A percentile compares a stretch with the other conserved stretches of the same genome.
Evolutionary conservation across 2,113 vertebrate species (phyloP).

Genomic region (Halichoerus grypus): DNA sequence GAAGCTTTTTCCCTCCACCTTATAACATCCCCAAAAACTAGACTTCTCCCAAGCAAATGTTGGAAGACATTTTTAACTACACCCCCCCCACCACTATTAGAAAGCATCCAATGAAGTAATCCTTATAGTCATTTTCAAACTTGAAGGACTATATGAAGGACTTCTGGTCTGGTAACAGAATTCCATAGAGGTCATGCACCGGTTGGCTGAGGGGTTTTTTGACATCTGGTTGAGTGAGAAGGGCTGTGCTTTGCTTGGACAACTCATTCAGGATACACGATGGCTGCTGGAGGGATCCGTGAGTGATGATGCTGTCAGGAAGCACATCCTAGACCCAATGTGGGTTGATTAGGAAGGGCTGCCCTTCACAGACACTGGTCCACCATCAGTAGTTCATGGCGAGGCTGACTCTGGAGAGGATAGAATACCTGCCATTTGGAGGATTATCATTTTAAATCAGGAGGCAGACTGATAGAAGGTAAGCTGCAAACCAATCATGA

Average conservation of each 20-base stretch:
- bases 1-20: not conserved
- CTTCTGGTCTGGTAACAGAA: not conserved
- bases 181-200: not conserved
- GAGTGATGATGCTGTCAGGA: not conserved
- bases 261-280: not conserved
- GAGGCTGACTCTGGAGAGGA: not conserved
- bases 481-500: not conserved
- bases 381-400: not conserved
- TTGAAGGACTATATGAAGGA: not conserved
- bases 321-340: rapidly evolving
- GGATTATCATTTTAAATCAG: not conserved
- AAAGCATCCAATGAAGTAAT: not conserved
- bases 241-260: not conserved
- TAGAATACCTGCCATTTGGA: not conserved
- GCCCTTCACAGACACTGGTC: not conserved
- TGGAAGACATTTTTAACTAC: not conserved
- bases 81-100: not conserved
- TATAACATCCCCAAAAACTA: not conserved
- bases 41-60: not conserved
- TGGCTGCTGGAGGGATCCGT: not conserved
- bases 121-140: not conserved
- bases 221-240: not conserved
- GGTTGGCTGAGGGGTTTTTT: not conserved
- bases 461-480: not conserved
- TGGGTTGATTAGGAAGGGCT: not conserved